Percentiles rank a stretch among this genome's conserved stretches.
phyloP scores from a whole-genome alignment of 2,888 invertebrate genomes.

The Gasteruption jaculator region DNA sequence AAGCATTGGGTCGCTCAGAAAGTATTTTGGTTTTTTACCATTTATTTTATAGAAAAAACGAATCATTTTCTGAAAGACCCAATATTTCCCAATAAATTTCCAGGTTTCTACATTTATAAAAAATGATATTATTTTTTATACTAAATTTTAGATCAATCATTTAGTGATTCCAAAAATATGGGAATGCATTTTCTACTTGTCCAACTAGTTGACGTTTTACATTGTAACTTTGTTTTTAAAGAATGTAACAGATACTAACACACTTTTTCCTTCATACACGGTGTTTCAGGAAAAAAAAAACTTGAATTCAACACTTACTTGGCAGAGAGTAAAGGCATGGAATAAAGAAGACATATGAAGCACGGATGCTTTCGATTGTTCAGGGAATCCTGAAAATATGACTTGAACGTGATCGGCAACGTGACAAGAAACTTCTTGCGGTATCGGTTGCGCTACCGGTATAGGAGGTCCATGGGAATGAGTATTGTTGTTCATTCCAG shows the following conservation, averaged over 20 bases:
- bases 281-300: not conserved
- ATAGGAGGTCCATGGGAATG: slow-evolving; percentile 45
- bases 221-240: too few relatives aligned
- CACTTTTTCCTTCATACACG: not conserved
- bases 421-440: slow-evolving; percentile 92
- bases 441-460: slow-evolving; percentile 75
- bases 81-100: too few relatives aligned
- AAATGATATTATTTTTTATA: too few relatives aligned
- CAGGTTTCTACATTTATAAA: too few relatives aligned
- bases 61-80: too few relatives aligned
- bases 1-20: too few relatives aligned
- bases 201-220: too few relatives aligned
- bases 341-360: slow-evolving; percentile 94
- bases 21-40: too few relatives aligned
- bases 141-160: too few relatives aligned
- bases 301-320: slow-evolving; percentile 61
- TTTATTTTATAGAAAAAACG: too few relatives aligned
- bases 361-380: slow-evolving; percentile 87
- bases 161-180: not conserved
- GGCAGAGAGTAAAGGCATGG: slow-evolving; percentile 96
- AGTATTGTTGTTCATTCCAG: slow-evolving; percentile 41
- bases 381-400: slow-evolving; percentile 95
- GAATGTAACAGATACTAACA: too few relatives aligned
- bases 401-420: slow-evolving; percentile 97
- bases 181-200: too few relatives aligned